Evolutionary conservation across 64 coral and sea anemone species (phyloP).

Genomic region (Stylophora pistillata): DNA sequence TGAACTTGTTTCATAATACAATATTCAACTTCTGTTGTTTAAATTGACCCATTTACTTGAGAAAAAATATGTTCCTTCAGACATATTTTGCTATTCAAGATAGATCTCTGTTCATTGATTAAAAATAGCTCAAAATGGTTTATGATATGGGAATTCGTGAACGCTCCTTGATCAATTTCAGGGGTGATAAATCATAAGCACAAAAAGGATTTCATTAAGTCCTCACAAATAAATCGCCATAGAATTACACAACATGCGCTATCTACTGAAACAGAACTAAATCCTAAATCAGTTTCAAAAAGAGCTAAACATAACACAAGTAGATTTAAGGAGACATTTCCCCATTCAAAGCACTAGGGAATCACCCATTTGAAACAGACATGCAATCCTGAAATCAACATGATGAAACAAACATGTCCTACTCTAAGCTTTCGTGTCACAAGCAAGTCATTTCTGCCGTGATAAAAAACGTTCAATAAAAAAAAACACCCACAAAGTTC

Average conservation of each 20-base stretch:
- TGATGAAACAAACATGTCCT: background rate
- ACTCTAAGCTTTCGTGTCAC: background rate
- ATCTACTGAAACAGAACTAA: background rate
- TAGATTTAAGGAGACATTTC: background rate
- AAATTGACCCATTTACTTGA: no score
- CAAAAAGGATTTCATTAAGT: no score
- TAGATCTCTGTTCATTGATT: no score
- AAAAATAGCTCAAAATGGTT: no score
- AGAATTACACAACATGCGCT: background rate
- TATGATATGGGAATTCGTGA: no score
- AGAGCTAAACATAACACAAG: background rate
- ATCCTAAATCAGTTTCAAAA: background rate
- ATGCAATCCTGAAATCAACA: background rate
- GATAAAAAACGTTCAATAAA: background rate
- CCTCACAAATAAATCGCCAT: no score
- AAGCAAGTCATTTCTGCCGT: background rate
- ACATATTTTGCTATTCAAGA: no score
- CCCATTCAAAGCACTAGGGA: background rate
- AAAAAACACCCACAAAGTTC: background rate
- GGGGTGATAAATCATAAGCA: no score
- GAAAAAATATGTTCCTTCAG: no score
- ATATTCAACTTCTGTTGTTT: no score
- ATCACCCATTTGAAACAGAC: constrained; percentile 17
- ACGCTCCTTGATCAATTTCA: no score
- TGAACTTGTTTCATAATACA: no score